A percentile compares a stretch with the other conserved stretches of the same genome.
Evolutionary conservation across 2,797 vertebrate species (phyloP).

Genomic region (Pagetopsis macropterus): DNA sequence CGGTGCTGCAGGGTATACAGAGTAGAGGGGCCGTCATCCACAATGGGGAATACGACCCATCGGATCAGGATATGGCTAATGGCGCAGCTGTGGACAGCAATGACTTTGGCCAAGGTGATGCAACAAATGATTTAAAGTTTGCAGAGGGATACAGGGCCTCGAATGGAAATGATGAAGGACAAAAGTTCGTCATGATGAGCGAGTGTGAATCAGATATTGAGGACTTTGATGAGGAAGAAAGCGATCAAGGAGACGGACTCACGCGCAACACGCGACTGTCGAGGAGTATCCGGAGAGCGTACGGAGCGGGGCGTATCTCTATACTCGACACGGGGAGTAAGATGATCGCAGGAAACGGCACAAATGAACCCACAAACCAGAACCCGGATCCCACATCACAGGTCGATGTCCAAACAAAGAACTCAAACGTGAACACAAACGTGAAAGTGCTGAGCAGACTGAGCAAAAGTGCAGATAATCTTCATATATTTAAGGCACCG

Average conservation of each 20-base stretch:
- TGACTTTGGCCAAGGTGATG: conserved; percentile 18
- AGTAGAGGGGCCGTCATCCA: conserved; percentile 76
- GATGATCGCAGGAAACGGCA: conserved; percentile 45
- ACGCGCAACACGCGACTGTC: conserved; percentile 90
- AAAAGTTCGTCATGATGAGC: conserved; percentile 48
- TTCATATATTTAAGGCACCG: conserved; percentile 87
- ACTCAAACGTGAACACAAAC: conserved; percentile 43
- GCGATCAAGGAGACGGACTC: conserved; percentile 82
- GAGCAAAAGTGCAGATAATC: conserved; percentile 93
- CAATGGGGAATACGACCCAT: conserved; percentile 54
- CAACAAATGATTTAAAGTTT: conserved; percentile 37
- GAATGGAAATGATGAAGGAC: conserved; percentile 58
- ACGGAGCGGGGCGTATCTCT: conserved; percentile 90
- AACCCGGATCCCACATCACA: conserved; percentile 55
- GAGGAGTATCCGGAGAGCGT: conserved; percentile 92
- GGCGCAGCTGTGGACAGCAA: conserved; percentile 47
- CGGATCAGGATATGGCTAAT: conserved; percentile 54
- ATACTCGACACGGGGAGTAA: conserved; percentile 80
- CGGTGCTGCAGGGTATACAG: conserved; percentile 94
- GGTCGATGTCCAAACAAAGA: conserved; percentile 61
- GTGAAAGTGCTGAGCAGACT: conserved; percentile 82
- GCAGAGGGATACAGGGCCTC: conserved; percentile 44
- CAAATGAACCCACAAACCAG: conserved; percentile 24
- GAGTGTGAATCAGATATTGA: conserved; percentile 67
- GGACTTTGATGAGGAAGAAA: conserved; percentile 81